Evolutionary conservation across 2,113 vertebrate species (phyloP), one percentile per base, ranked within the genome.

Genomic region (Plectropomus leopardus): DNA sequence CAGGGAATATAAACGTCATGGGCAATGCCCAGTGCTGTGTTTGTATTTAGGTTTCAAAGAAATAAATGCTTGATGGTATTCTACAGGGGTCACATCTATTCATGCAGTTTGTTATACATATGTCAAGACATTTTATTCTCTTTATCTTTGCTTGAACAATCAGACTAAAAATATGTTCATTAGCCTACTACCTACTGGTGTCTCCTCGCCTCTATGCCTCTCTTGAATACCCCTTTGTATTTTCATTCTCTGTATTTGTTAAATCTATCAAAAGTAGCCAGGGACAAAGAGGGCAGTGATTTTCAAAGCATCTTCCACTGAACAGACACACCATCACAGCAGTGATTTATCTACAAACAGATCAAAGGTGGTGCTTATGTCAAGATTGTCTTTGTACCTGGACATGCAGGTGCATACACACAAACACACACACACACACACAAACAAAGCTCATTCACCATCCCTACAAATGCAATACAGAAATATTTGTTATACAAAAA

Each of bases 291-390:
- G 55, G 64, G 64, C 64, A 77, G 60, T 64, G 67, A 65, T 84
- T 88, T 85, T 88, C 82, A 90, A 89, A 90, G 78, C 79, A 3
- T 48, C 64, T 36, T 57, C 40, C 19, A 28, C 28, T 34, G 53
- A 83, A 82, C 80, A 85, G 79, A 87, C 82, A 83, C 64, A 77
- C 48, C 69, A 28, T 36, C 78, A 73, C 14, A 1, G 63, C 63
- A 6, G 53, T 44, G 78, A 81, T 87, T 84, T 87, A 85, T 90
- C 85, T 71, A 9, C 48, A 59, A 64, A 55, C 57, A 77, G 85
- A 85, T 89, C 84, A 89, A 89, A 86, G 78, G 84, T 82, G 85
- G 55, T 26, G 51, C 64, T 70, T 66, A 89, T 77, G 79, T 88
- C 76, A 69, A 86, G 40, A 73, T 69, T 69, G 75, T 65, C 74